These are phyloP conservation scores for Mola mola DNA, from an alignment of 2,113 vertebrate genomes.

Conservation along the genomic window DNA sequence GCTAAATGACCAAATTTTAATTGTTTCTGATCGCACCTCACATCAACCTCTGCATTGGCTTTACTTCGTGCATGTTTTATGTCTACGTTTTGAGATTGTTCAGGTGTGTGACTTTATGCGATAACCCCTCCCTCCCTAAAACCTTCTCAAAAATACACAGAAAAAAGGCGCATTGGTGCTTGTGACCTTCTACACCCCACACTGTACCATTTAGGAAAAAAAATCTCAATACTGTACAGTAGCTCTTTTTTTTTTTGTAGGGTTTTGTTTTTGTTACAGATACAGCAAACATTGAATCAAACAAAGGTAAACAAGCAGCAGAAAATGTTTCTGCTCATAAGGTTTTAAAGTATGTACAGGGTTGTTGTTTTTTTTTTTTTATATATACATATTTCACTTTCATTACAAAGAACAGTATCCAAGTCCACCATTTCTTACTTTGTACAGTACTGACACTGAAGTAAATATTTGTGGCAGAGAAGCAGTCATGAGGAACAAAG, in stretches of 20 bases:
- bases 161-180: constrained; percentile 82
- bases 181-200: constrained; percentile 72
- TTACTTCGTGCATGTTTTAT: constrained; percentile 32
- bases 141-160: constrained; percentile 71
- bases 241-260: constrained; percentile 47
- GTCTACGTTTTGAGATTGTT: constrained; percentile 54
- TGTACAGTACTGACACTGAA: constrained; percentile 81
- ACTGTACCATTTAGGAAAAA: constrained; percentile 67
- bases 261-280: constrained; percentile 48
- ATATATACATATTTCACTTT: constrained; percentile 70
- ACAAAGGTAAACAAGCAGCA: constrained; percentile 55
- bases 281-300: constrained; percentile 73
- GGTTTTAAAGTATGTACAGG: constrained; percentile 73
- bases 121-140: constrained; percentile 47
- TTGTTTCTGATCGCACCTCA: constrained; percentile 48
- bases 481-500: constrained; percentile 44
- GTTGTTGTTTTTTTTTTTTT: too few relatives aligned
- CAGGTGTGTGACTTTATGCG: constrained; percentile 56
- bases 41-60: constrained; percentile 18
- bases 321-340: constrained; percentile 62
- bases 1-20: constrained; percentile 75
- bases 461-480: constrained; percentile 65
- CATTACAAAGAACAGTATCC: constrained; percentile 75
- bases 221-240: constrained; percentile 77
- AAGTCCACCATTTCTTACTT: constrained; percentile 73